Base-by-base conservation (phyloP, 2,113 vertebrate species). In the Equus quagga region DNA sequence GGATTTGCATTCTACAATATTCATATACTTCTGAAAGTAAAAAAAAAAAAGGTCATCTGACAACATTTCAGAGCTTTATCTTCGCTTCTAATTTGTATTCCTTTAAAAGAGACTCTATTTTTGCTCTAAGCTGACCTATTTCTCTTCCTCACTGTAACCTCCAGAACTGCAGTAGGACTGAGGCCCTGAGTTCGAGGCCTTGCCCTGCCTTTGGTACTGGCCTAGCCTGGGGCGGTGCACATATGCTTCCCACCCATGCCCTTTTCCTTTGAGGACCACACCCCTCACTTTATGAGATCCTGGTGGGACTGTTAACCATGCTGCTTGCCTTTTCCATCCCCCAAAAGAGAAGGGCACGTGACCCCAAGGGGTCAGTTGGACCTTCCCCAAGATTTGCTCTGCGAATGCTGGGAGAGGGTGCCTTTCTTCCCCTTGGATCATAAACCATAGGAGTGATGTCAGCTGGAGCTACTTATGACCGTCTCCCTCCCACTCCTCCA, bases 1-100 rank as follows among this genome's bases (percentile, higher is more conserved):
- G 12, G 44, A 56, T 72, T 92, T 97, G 54, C 89, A 26, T 69
- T 95, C 92, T 94, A 83, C 21, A 82, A 73, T 85, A 94, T 46
- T 54, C 85, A 73, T 60, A 51, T 78, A 88, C 3, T 91, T 95
- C 58, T 76, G 13, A 89, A 94, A 70, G 75, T 65, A 46, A 75
- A 80, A 83, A 58, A 62, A 79, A 85, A 36, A 91, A 81, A 6
- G 8, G 51, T 81, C n/a, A 78, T 49, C 73, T 51, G 41, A 90
- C 80, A 84, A 67, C 19, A 41, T 86, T 94, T 94, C 56, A 83
- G 94, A 94, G 28, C 67, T 97, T 80, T 91, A 28, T 78, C 85
- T 78, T 85, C 73, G 46, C 58, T 92, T 92, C 69, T 92, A 93
- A 81, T 54, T 76, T 51, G 51, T 31, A 36, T 51, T 89, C 31